These are phyloP conservation scores for Cichladusa arquata DNA, from an alignment of 2,113 vertebrate genomes.

Conservation along the genomic window DNA sequence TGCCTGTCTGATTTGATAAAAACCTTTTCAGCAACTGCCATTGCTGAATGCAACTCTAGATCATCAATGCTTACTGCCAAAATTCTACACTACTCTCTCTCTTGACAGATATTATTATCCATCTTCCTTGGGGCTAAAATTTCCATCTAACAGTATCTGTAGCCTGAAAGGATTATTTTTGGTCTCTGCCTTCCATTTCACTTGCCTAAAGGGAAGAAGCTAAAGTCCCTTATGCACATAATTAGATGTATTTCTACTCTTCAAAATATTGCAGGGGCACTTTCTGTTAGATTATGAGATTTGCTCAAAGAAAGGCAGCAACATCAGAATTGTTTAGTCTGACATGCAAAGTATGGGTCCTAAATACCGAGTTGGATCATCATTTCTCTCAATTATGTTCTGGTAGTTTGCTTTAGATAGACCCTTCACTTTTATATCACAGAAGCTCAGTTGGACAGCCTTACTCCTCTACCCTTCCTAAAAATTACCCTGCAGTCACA, in stretches of 20 bases:
- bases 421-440: background rate
- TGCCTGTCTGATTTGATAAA: background rate
- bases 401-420: background rate
- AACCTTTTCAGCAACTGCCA: background rate
- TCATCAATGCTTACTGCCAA: background rate
- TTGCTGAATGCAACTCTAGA: background rate
- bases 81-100: background rate
- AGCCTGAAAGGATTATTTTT: background rate
- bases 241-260: background rate
- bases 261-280: background rate
- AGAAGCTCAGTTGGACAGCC: background rate
- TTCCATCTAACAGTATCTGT: background rate
- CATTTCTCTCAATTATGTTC: fast-evolving
- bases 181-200: background rate
- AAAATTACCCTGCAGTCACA: background rate
- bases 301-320: background rate
- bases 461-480: background rate
- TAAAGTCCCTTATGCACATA: background rate
- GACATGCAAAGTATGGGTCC: background rate
- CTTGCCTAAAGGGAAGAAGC: background rate
- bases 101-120: background rate
- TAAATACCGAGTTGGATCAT: background rate
- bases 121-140: background rate
- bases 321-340: background rate
- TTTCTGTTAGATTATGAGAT: background rate